Conservation (phyloP, 2,113 vertebrate genomes). For the Sinocyclocheilus maitianheensis region DNA sequence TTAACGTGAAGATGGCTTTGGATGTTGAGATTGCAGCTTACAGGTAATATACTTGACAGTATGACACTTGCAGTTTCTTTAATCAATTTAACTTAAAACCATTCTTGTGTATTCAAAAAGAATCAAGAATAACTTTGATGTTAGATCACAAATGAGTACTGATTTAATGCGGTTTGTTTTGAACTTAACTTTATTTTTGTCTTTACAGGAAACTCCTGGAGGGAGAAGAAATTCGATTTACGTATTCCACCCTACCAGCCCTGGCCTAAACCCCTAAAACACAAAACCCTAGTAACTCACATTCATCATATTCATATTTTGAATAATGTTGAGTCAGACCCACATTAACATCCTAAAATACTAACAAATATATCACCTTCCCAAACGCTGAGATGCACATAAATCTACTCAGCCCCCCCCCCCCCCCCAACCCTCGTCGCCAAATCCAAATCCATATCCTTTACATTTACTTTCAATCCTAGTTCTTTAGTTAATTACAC, state of each 20-base stretch:
- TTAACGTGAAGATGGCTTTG: conserved; percentile 97
- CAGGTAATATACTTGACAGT: conserved; percentile 75
- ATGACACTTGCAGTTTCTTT: neutral
- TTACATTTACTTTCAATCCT: neutral
- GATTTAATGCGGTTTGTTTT: neutral
- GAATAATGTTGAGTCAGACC: neutral
- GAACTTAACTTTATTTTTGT: conserved; percentile 3
- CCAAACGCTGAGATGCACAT: too few relatives aligned
- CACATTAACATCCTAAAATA: neutral
- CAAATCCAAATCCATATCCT: neutral
- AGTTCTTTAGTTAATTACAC: neutral
- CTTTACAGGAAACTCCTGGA: conserved; percentile 83
- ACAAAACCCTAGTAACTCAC: neutral
- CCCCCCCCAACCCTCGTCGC: neutral
- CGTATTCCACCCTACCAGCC: conserved; percentile 65
- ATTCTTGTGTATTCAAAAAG: neutral
- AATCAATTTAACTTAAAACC: neutral
- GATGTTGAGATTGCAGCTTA: conserved; percentile 97
- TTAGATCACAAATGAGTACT: neutral
- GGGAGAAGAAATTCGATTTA: conserved; percentile 84
- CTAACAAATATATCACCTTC: neutral
- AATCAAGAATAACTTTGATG: neutral
- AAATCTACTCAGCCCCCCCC: too few relatives aligned
- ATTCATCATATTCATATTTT: neutral
- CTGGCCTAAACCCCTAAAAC: conserved; percentile 61